Evolutionary conservation across 2,797 vertebrate species (phyloP).

Genomic region (Syngnathus rostellatus): DNA sequence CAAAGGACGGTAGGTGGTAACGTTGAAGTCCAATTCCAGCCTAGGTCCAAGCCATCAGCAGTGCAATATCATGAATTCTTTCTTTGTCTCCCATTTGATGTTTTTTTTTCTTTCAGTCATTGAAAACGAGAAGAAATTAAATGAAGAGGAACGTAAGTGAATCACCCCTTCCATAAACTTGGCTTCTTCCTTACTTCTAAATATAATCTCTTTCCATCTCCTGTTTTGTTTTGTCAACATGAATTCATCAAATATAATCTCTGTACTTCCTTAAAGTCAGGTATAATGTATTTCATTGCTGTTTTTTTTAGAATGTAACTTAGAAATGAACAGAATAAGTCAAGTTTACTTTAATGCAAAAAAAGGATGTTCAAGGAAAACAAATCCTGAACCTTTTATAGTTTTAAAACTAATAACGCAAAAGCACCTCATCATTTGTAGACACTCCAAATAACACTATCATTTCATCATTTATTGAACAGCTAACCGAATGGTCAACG

Average conservation of each 20-base stretch:
- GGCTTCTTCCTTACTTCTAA: constrained; percentile 1
- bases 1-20: constrained; percentile 50
- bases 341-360: background rate
- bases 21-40: background rate
- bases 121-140: constrained; percentile 51
- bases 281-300: background rate
- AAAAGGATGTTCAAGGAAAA: background rate
- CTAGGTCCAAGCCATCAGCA: background rate
- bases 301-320: background rate
- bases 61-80: background rate
- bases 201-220: constrained; percentile 12
- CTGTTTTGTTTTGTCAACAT: constrained; percentile 11
- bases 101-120: constrained; percentile 40
- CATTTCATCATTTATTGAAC: background rate
- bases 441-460: background rate
- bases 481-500: constrained; percentile 44
- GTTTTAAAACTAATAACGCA: background rate
- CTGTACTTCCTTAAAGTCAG: background rate
- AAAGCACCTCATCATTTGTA: background rate
- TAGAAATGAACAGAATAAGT: background rate
- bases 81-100: constrained; percentile 4
- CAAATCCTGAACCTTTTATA: background rate
- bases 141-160: background rate
- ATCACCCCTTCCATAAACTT: background rate
- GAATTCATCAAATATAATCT: background rate